Conservation (phyloP, 2,113 vertebrate species). For the Terrapene triunguis region DNA sequence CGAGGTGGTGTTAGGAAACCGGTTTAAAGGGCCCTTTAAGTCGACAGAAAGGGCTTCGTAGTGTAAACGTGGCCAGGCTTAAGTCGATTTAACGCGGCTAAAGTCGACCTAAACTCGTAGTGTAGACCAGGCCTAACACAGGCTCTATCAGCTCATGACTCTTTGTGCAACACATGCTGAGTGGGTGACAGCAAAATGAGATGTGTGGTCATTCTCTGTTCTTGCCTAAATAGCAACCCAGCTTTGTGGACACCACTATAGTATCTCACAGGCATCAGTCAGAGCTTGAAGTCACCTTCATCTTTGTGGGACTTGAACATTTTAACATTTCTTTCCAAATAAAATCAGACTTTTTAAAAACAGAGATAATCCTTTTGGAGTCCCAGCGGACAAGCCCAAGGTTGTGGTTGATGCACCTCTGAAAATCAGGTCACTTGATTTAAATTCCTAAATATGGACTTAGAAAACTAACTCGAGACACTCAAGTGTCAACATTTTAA, state of each 20-base stretch:
- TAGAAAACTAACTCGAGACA: neutral
- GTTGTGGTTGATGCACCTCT: rapidly evolving
- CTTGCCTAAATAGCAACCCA: neutral
- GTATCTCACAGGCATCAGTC: neutral
- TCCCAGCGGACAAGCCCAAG: neutral
- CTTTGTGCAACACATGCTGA: neutral
- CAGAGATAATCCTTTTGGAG: neutral
- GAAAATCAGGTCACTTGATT: neutral
- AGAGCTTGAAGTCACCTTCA: neutral
- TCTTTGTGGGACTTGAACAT: neutral
- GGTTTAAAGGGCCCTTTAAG: too few relatives aligned
- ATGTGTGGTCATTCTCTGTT: neutral
- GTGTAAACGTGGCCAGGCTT: too few relatives aligned
- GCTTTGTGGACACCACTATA: neutral
- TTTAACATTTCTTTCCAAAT: neutral
- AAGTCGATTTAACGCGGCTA: too few relatives aligned
- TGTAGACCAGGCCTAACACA: too few relatives aligned
- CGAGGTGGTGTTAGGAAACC: too few relatives aligned
- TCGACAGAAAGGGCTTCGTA: too few relatives aligned
- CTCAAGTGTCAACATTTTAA: neutral
- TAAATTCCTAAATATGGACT: rapidly evolving
- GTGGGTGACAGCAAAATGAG: neutral
- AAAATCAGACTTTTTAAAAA: neutral
- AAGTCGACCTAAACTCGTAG: too few relatives aligned
- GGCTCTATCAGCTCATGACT: neutral